Conservation (phyloP, 92 coral and sea anemone species). For the Muricea muricata region DNA sequence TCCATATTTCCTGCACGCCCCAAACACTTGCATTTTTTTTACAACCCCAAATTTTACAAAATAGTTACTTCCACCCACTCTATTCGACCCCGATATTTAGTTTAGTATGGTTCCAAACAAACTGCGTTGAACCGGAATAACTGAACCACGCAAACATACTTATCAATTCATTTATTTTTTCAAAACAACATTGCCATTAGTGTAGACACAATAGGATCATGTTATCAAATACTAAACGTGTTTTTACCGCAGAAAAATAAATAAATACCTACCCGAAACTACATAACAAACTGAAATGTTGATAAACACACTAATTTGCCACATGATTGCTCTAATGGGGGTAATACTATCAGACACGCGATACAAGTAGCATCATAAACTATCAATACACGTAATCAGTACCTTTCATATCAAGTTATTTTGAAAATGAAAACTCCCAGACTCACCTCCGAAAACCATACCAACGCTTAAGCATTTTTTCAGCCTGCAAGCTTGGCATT, state of each 20-base stretch:
- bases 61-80: not conserved
- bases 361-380: too few relatives aligned
- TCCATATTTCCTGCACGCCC: not conserved
- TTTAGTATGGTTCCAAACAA: not conserved
- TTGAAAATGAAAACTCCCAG: not conserved
- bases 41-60: not conserved
- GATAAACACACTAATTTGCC: not conserved
- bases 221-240: not conserved
- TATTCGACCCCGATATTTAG: not conserved
- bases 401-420: too few relatives aligned
- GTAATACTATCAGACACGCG: not conserved
- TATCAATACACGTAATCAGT: too few relatives aligned
- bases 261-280: not conserved
- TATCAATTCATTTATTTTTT: too few relatives aligned
- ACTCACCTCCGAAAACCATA: constrained; percentile 91
- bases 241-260: not conserved
- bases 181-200: not conserved
- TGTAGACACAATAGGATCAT: not conserved
- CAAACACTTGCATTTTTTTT: not conserved
- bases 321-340: not conserved
- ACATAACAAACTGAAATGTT: not conserved
- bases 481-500: constrained; percentile 91
- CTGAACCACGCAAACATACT: not conserved
- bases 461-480: constrained; percentile 88
- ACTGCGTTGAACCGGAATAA: not conserved